Percentiles rank a stretch among this genome's conserved stretches.
phyloP scores from a whole-genome alignment of 2,113 vertebrate species.

The Todiramphus saurophagus region DNA sequence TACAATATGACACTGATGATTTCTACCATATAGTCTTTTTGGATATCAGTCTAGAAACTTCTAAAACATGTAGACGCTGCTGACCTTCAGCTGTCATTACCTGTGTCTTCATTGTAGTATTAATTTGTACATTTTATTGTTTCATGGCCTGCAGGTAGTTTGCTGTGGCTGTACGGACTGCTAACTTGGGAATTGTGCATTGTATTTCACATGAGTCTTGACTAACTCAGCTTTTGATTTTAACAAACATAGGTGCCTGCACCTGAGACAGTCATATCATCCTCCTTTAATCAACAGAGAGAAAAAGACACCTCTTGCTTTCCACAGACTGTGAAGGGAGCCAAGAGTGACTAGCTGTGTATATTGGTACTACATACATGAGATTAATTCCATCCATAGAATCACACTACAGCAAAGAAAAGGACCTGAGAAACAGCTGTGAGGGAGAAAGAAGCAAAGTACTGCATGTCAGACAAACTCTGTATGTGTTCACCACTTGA shows the following conservation, averaged over 20 bases:
- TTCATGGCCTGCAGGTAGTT: background rate
- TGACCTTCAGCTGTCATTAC: background rate
- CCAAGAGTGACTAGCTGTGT: background rate
- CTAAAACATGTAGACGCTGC: background rate
- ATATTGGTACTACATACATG: accelerated
- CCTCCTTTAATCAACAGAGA: background rate
- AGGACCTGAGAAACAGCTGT: background rate
- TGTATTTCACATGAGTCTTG: background rate
- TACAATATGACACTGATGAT: background rate
- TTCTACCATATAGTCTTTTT: background rate
- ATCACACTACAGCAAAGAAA: background rate
- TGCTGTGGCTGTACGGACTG: background rate
- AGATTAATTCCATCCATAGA: background rate
- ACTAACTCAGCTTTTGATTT: background rate
- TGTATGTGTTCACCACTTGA: background rate
- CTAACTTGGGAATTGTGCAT: background rate
- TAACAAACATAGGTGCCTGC: background rate
- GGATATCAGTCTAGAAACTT: background rate
- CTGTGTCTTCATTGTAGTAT: background rate
- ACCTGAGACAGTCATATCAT: background rate
- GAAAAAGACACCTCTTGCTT: background rate
- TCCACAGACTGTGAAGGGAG: background rate
- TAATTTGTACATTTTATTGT: background rate
- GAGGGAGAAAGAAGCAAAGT: background rate
- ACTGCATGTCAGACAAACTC: background rate